Evolutionary conservation across 2,797 vertebrate genomes (phyloP), one percentile per base, ranked within the genome.

Genomic region (Molothrus ater): DNA sequence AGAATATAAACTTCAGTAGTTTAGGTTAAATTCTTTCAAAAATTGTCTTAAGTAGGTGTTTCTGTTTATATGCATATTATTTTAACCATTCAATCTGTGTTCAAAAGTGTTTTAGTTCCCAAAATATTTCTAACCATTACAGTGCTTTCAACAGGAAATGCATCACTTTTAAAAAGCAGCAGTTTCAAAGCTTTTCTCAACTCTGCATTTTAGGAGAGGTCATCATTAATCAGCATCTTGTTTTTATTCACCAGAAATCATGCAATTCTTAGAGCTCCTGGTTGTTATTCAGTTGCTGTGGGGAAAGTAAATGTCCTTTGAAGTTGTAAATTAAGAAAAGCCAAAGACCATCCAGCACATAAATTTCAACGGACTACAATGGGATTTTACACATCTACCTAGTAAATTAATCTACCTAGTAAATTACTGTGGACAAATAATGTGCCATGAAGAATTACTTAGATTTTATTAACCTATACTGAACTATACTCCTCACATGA

Each of bases 391-490:
- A 80, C 74, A 88, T 92, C 84, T 82, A 68, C 73, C 89, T 93
- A 57, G 88, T 83, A 94, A 97, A 96, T 75, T 88, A 48, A 88
- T 92, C 85, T 75, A 68, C 80, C 87, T 93, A 59, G 78, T 80
- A 93, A 97, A 96, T 80, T 86, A 43, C 22, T 84, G 59, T 68
- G 73, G 50, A 86, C 94, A 90, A 92, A 97, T 96, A 94, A 76
- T 69, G 29, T 36, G 38, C 74, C 72, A 60, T 91, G 66, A 97
- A 95, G 94, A 97, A 94, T 96, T 65, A 80, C 20, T 3, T 75
- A 57, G 65, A 91, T 59, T 97, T 97, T 97, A 97, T 95, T 95
- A 97, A 96, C 72, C 63, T 64, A 32, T 70, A 31, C 70, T 82
- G 92, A 97, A 93, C 95, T 96, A 95, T 94, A 93, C 45, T 96